A percentile compares a stretch with the other conserved stretches of the same genome.
Evolutionary conservation across 2,888 invertebrate genomes (phyloP).

Genomic region (Heteromurus nitidus): DNA sequence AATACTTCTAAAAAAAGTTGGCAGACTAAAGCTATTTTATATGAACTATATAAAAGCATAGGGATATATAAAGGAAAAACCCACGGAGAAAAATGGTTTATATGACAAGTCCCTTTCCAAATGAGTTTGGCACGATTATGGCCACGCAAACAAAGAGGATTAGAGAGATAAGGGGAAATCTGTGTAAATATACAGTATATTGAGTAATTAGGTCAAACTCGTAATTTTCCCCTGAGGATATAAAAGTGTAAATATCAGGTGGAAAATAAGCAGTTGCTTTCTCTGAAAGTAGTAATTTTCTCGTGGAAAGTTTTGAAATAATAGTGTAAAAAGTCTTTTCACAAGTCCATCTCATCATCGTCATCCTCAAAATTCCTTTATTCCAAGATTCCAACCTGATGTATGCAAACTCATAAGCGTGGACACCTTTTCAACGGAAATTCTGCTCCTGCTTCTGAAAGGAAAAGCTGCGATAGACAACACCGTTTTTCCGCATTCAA

Average conservation of each 20-base stretch:
- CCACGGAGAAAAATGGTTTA: too few relatives aligned
- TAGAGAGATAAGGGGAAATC: conserved; percentile 32
- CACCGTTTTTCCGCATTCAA: too few relatives aligned
- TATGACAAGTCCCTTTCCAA: background rate
- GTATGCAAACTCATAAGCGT: conserved; percentile 29
- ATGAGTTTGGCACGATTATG: too few relatives aligned
- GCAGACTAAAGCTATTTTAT: too few relatives aligned
- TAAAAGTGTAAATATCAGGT: conserved; percentile 13
- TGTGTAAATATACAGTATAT: conserved; percentile 31
- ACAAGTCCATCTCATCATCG: conserved; percentile 17
- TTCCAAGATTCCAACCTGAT: conserved; percentile 32
- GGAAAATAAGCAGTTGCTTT: conserved; percentile 26
- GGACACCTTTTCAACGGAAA: conserved; percentile 32
- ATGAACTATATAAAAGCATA: too few relatives aligned
- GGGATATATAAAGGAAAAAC: too few relatives aligned
- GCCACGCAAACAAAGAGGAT: conserved; percentile 35
- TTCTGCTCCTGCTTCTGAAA: too few relatives aligned
- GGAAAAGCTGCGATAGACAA: too few relatives aligned
- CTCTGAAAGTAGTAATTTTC: background rate
- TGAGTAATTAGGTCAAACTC: conserved; percentile 47
- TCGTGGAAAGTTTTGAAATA: background rate
- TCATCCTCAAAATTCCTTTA: conserved; percentile 19
- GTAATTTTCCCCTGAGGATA: conserved; percentile 26
- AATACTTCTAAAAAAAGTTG: too few relatives aligned
- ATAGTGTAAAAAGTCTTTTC: background rate